Conservation (phyloP, 1,140 invertebrate genomes). For the Cherax quadricarinatus region DNA sequence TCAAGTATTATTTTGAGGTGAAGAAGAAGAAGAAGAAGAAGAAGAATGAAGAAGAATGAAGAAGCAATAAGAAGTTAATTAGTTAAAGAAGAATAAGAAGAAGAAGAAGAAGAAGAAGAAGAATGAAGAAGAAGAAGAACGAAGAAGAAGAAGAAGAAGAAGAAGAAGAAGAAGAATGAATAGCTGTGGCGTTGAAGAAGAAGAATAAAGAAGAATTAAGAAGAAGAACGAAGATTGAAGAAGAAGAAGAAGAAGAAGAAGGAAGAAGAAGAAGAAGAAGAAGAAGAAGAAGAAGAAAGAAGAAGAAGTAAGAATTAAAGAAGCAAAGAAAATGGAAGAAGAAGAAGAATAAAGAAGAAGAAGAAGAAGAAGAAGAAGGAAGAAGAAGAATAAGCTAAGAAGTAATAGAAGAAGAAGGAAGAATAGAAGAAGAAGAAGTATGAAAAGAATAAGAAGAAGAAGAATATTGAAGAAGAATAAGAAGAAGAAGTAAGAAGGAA, state of each 20-base stretch:
- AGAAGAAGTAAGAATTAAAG: not conserved
- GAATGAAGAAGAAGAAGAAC: constrained; percentile 18
- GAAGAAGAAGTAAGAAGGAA: no score
- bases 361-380: no score
- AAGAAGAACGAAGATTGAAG: no score
- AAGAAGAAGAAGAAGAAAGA: constrained; percentile 17
- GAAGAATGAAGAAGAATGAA: no score
- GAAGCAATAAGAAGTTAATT: no score
- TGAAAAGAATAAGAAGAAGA: constrained; percentile 1
- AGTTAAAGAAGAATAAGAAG: not conserved
- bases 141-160: constrained; percentile 1
- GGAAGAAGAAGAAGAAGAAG: constrained; percentile 15
- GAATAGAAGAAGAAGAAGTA: not conserved
- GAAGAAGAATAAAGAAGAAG: no score
- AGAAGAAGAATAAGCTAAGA: no score
- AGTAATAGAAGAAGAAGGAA: not conserved
- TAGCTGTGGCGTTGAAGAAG: no score
- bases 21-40: not conserved
- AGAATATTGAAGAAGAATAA: no score
- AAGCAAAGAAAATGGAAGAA: no score
- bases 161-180: no score
- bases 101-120: constrained; percentile 11
- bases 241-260: not conserved
- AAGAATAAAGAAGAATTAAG: not conserved
- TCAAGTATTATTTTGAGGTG: no score